Percentiles rank a stretch among this genome's conserved stretches.
phyloP scores from a whole-genome alignment of 2,113 vertebrate species.

The Notechis scutatus region DNA sequence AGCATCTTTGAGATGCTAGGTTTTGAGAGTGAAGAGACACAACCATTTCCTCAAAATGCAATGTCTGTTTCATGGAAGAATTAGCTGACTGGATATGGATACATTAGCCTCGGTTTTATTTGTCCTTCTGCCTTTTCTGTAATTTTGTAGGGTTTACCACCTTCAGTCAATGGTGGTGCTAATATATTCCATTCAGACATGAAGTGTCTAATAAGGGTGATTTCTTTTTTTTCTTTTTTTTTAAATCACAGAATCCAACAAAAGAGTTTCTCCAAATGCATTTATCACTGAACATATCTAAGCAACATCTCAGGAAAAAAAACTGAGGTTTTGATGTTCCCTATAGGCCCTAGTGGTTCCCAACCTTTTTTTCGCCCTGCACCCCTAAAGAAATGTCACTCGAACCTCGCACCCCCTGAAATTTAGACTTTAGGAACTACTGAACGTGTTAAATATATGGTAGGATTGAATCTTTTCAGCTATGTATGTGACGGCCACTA shows the following conservation, averaged over 20 bases:
- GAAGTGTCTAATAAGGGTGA: not conserved
- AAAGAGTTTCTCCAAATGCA: not conserved
- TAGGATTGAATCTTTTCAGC: no score
- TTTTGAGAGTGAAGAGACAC: not conserved
- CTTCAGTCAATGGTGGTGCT: no score
- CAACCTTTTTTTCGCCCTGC: no score
- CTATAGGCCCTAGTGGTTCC: no score
- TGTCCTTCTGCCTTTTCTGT: not conserved
- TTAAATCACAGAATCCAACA: not conserved
- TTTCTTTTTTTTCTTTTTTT: not conserved
- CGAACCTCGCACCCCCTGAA: no score
- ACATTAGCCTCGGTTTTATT: not conserved
- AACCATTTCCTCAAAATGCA: not conserved
- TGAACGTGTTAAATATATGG: no score
- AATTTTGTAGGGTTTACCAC: not conserved
- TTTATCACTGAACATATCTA: constrained; percentile 4
- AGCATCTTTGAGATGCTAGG: not conserved
- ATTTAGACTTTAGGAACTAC: no score
- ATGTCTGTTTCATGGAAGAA: not conserved
- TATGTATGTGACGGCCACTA: no score
- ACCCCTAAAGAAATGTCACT: no score
- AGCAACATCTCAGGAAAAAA: not conserved
- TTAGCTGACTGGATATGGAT: not conserved
- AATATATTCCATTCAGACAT: not conserved
- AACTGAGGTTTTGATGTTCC: not conserved